Evolutionary conservation across 2,888 invertebrate genomes (phyloP), one percentile per base, ranked within the genome.

Genomic region (Dastarcus helophoroides): DNA sequence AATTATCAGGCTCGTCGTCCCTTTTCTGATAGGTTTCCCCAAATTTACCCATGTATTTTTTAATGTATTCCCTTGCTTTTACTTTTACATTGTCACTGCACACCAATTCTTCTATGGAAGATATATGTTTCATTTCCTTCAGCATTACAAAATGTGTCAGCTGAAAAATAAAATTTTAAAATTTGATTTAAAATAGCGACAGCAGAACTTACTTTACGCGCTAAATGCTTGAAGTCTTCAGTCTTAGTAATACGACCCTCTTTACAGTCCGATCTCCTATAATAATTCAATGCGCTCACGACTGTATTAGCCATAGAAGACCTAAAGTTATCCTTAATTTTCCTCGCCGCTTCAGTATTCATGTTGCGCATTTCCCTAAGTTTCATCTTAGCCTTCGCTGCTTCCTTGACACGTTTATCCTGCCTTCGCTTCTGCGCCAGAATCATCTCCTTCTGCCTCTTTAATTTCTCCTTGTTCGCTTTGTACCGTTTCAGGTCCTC

Each of bases 1-100:
- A 32, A 41, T 51, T 52, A 31, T 54, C 54, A 0, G 54, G 54
- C 29, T 79, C 79, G 45, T 80, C 79, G 6, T 73, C 70, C 21
- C 76, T 73, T 41, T 78, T 66, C 39, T 69, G 69, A 63, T 88
- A 89, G 15, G 79, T 70, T 2, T 80, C 73, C 1, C 90, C 91
- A 62, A 88, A 93, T 62, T 91, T 91, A 13, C 78, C 77, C 95
- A 97, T 95, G 62, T 95, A 95, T 56, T 91, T 93, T 52, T 76
- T 79, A 32, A 95, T 88, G 60, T 89, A 95, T 62, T 90, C 94
- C 58, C 84, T 84, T 11, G 94, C 90, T 62, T 97, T 97, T 46
- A 83, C 79, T 47, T 90, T 88, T 4, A 95, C 94, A 34, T 86
- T 86, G 44, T 90, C 88, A 19, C 84, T 89, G 47, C 86, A 86